Evolutionary conservation across 2,113 vertebrate genomes (phyloP), one percentile per base, ranked within the genome.

Genomic region (Peromyscus maniculatus): DNA sequence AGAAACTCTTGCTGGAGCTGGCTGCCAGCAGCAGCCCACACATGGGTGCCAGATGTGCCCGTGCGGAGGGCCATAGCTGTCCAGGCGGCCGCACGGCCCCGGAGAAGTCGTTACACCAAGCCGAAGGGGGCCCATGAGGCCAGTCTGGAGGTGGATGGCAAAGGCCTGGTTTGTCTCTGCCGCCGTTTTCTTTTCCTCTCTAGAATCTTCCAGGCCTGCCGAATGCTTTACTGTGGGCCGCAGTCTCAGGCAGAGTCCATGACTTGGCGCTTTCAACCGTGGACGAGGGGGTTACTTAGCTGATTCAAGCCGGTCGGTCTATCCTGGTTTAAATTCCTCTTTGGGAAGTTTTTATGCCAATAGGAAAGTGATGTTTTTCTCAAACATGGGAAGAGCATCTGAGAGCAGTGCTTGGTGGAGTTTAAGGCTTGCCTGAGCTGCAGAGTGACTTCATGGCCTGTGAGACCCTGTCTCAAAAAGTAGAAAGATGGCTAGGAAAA

Each of bases 41-140:
- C 89, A 80, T 98, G 96, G 96, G 77, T 24, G 16, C 96, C 96
- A 95, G 87, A 82, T 96, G 93, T 84, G 59, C 46, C 46, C 52
- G 28, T 36, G 43, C 71, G 46, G 67, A 55, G 49, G 87, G 21
- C 67, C 11, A 17, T 26, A 12, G 67, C 33, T 88, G 49, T n/a
- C 33, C 87, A 2, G 19, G 87, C 3, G 21, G 31, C 49, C 49
- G 17, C 33, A 16, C 67, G 11, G 62, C 43, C 33, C 31, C 86
- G 16, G 7, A 69, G 43, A 49, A 67, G 28, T 22, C 33, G 6
- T 7, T 52, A 22, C 39, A 55, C 12, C 49, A 26, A n/a, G 36
- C 22, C 24, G 22, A 69, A 87, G 33, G 64, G 36, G 46, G 19
- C 46, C 67, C 49, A 4, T 24, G 33, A 55, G 46, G 33, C 49